Percentiles rank a stretch among this genome's conserved stretches.
Conservation (phyloP, 1,140 invertebrate genomes). For the Marisa cornuarietis region DNA sequence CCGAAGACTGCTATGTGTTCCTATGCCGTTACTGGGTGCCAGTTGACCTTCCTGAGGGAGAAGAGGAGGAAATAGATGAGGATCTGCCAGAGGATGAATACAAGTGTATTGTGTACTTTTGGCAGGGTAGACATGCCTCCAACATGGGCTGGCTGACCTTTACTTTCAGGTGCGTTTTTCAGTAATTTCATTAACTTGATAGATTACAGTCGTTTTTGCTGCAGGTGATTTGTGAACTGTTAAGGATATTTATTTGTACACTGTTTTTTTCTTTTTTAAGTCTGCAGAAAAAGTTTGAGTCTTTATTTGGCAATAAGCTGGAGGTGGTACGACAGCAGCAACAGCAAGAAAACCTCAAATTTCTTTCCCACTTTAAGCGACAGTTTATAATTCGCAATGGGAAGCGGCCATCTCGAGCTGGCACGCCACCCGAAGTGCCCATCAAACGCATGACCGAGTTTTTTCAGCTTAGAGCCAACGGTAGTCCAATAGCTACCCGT, state of each 20-base stretch:
- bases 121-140: constrained; percentile 96
- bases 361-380: constrained; percentile 96
- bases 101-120: constrained; percentile 98
- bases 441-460: constrained; percentile 82
- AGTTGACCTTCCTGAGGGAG: constrained; percentile 68
- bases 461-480: constrained; percentile 92
- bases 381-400: constrained; percentile 95
- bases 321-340: constrained; percentile 97
- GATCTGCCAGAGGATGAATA: constrained; percentile 81
- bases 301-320: constrained; percentile 91
- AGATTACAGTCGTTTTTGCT: neutral
- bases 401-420: constrained; percentile 71
- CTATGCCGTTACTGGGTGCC: constrained; percentile 93
- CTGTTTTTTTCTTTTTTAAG: constrained; percentile 66
- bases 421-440: constrained; percentile 45
- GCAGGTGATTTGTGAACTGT: neutral
- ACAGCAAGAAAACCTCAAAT: constrained; percentile 99
- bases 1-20: constrained; percentile 97
- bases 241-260: neutral
- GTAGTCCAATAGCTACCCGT: constrained; percentile 91
- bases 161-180: constrained; percentile 80
- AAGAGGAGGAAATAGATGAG: constrained; percentile 71
- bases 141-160: constrained; percentile 99
- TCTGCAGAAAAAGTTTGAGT: constrained; percentile 97
- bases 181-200: neutral